Percentiles rank a stretch among this genome's conserved stretches.
Evolutionary conservation across 2,888 invertebrate genomes (phyloP).

Genomic region (Poecilobothrus nobilitatus): DNA sequence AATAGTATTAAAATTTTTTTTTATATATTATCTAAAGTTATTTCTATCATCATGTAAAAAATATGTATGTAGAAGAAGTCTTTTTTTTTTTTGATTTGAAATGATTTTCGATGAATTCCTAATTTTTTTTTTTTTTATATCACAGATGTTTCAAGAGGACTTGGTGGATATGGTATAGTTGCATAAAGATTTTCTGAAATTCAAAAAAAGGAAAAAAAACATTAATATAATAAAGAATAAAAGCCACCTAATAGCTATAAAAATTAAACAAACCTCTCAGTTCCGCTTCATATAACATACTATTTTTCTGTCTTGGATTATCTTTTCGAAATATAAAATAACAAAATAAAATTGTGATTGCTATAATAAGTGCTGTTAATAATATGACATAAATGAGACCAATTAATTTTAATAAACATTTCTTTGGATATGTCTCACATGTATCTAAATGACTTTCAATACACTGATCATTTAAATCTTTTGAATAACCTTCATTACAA

Average conservation of each 20-base stretch:
- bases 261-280: neutral
- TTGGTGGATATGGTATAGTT: neutral
- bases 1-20: no score
- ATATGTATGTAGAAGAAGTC: no score
- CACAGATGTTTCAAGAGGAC: neutral
- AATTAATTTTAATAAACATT: constrained; percentile 3
- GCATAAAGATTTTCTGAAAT: neutral
- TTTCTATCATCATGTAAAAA: no score
- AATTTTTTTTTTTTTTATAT: neutral
- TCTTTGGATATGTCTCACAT: neutral
- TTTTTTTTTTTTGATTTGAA: no score
- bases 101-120: no score
- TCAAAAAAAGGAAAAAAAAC: neutral
- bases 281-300: neutral
- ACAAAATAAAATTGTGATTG: neutral
- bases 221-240: neutral
- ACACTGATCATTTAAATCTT: neutral
- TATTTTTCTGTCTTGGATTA: neutral
- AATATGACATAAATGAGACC: neutral
- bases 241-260: neutral
- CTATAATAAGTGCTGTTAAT: neutral
- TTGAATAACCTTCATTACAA: constrained; percentile 1
- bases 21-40: no score
- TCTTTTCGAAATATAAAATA: neutral
- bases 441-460: neutral